phyloP scores from a whole-genome alignment of 2,797 vertebrate species.

The Platyrinchus mystaceus region DNA sequence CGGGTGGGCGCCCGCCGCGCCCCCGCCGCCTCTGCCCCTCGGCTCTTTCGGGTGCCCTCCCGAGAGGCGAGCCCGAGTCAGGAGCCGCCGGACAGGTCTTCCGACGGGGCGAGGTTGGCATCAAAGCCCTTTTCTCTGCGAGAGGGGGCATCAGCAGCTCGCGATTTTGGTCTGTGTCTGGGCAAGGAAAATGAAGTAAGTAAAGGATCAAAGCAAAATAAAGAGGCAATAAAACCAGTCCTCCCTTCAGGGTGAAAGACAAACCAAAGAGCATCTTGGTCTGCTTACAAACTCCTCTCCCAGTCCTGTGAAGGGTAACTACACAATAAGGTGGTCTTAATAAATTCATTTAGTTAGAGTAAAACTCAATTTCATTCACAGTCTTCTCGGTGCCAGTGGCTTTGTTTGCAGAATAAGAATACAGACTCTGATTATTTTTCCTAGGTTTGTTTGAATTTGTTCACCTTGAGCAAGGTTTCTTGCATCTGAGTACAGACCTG shows the following conservation, averaged over 20 bases:
- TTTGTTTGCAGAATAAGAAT: background rate
- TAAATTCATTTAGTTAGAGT: background rate
- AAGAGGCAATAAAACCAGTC: background rate
- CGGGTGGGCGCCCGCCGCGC: background rate
- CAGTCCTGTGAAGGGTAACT: background rate
- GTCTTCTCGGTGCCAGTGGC: background rate
- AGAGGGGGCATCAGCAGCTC: fast-evolving
- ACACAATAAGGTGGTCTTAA: background rate
- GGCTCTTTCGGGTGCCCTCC: too few relatives aligned
- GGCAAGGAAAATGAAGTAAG: background rate
- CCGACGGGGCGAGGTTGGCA: fast-evolving
- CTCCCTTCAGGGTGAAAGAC: too few relatives aligned
- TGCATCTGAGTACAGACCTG: background rate
- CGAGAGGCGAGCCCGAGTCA: fast-evolving
- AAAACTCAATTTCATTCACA: background rate
- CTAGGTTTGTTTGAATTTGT: background rate
- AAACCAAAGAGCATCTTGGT: background rate
- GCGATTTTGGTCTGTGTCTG: fast-evolving
- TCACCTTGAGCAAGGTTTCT: background rate
- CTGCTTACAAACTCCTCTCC: background rate
- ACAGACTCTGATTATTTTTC: background rate
- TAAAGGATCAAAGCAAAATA: background rate
- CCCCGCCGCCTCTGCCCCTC: background rate
- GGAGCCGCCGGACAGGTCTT: background rate
- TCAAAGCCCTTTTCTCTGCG: background rate